Evolutionary conservation across 2,888 invertebrate species (phyloP).

Genomic region (Acleris sparsana): DNA sequence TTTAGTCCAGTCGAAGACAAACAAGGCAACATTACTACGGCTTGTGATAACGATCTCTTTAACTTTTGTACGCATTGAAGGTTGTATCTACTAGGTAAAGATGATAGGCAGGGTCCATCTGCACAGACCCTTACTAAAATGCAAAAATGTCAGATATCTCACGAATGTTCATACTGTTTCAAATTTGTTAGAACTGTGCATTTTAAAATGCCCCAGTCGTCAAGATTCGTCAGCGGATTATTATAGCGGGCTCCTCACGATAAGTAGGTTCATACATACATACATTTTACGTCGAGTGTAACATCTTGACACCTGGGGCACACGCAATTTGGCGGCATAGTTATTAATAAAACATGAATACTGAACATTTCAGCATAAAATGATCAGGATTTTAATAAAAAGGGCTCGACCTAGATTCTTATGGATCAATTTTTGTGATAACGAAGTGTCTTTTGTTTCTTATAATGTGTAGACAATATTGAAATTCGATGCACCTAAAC

Average conservation of each 20-base stretch:
- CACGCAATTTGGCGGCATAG: too few relatives aligned
- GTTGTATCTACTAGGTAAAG: background rate
- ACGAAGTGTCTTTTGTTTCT: constrained; percentile 12
- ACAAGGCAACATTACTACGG: background rate
- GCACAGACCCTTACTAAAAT: background rate
- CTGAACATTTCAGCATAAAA: too few relatives aligned
- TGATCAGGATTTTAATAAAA: background rate
- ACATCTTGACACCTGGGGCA: too few relatives aligned
- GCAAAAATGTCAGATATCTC: constrained; percentile 26
- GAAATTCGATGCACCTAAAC: constrained; percentile 17
- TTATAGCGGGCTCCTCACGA: too few relatives aligned
- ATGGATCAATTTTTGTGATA: constrained; percentile 9
- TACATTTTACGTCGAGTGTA: too few relatives aligned
- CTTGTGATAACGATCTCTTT: too few relatives aligned
- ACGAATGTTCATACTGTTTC: background rate
- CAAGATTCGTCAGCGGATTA: too few relatives aligned
- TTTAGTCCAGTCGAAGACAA: background rate
- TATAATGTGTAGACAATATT: background rate
- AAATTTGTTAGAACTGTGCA: too few relatives aligned
- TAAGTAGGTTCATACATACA: too few relatives aligned
- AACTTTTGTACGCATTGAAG: background rate
- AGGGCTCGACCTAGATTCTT: constrained; percentile 1
- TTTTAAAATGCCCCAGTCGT: too few relatives aligned
- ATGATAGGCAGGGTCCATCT: background rate
- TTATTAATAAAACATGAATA: too few relatives aligned